phyloP scores from a whole-genome alignment of 2,113 vertebrate species.

The Dipodomys merriami region DNA sequence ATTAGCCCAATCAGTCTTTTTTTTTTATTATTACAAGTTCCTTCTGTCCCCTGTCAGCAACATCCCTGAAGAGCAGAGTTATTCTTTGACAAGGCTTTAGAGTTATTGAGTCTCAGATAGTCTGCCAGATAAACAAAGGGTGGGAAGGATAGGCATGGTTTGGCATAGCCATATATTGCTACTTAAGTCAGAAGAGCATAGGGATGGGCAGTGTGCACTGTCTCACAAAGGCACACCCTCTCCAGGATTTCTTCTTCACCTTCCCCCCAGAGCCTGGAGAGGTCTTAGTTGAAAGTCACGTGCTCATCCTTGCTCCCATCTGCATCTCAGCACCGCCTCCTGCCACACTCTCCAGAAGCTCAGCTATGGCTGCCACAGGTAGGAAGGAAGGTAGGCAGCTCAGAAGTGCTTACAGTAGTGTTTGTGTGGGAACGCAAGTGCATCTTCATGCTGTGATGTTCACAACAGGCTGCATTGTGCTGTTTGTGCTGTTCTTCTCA shows the following conservation, averaged over 20 bases:
- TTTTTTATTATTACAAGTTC: conserved; percentile 76
- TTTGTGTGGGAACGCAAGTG: no score
- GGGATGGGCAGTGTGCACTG: not conserved
- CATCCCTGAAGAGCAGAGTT: not conserved
- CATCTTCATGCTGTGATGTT: accelerated
- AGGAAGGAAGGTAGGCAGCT: not conserved
- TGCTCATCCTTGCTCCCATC: no score
- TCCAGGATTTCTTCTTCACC: no score
- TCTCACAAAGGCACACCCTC: not conserved
- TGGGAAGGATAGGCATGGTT: not conserved
- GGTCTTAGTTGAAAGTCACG: not conserved
- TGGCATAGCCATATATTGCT: not conserved
- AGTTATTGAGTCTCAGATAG: conserved; percentile 25
- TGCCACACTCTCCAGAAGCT: accelerated
- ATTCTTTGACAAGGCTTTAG: conserved; percentile 11
- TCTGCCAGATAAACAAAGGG: conserved; percentile 48
- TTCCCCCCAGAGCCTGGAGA: not conserved
- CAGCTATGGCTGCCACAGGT: accelerated
- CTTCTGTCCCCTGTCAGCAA: conserved; percentile 75
- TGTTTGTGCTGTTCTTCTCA: accelerated
- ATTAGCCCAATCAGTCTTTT: conserved; percentile 80
- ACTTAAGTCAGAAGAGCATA: not conserved
- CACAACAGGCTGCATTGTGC: not conserved
- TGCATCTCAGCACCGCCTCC: no score
- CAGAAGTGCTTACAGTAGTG: not conserved